A percentile compares a stretch with the other conserved stretches of the same genome.
These are phyloP conservation scores for Melangyna quadrimaculata DNA, from an alignment of 2,888 invertebrate genomes.

Conservation along the genomic window DNA sequence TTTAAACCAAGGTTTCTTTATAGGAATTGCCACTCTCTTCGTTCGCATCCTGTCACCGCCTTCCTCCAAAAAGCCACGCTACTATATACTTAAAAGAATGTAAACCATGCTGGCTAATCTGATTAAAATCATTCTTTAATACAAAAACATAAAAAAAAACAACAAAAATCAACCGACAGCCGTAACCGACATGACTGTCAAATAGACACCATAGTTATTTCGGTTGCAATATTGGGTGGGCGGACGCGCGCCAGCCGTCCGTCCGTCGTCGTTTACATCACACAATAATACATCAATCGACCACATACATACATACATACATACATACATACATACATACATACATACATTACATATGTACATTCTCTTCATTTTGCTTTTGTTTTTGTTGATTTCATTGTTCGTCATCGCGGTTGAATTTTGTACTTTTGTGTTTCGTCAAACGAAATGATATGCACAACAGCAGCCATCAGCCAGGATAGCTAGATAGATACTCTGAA, in stretches of 20 bases:
- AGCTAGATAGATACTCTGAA: conserved; percentile 12
- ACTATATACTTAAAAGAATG: conserved; percentile 5
- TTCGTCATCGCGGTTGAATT: background rate
- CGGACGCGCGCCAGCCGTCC: conserved; percentile 41
- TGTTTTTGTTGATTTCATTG: background rate
- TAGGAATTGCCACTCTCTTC: conserved; percentile 42
- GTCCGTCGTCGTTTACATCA: conserved; percentile 26
- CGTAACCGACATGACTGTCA: conserved; percentile 46
- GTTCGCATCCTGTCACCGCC: conserved; percentile 48
- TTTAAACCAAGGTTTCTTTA: conserved; percentile 45
- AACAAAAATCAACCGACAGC: no score
- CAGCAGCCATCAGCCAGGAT: background rate
- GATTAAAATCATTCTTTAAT: conserved; percentile 57
- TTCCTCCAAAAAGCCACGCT: background rate
- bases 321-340: no score
- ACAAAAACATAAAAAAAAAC: conserved; percentile 6
- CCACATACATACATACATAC: background rate
- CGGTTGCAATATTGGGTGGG: conserved; percentile 35
- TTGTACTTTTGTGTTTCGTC: conserved; percentile 21
- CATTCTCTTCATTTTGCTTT: conserved; percentile 23
- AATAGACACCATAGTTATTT: conserved; percentile 41
- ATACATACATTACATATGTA: no score
- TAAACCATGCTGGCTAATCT: conserved; percentile 7
- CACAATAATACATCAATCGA: conserved; percentile 51
- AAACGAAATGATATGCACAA: conserved; percentile 37